phyloP scores from a whole-genome alignment of 37 sponge, comb jelly and placozoan species.

The Aplysina aerophoba region DNA sequence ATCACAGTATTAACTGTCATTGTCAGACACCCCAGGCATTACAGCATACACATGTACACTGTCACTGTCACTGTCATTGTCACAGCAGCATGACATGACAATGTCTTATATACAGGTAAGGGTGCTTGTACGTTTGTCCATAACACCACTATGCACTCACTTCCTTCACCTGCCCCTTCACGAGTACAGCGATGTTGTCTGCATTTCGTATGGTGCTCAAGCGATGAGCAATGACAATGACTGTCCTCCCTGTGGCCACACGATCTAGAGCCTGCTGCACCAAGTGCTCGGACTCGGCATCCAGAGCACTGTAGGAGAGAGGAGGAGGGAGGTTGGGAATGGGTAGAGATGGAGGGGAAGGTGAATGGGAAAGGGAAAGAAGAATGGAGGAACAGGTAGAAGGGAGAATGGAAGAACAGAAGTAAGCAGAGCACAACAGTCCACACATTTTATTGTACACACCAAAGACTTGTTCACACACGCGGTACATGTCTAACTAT shows the following conservation, averaged over 20 bases:
- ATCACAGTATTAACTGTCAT: too few species aligned
- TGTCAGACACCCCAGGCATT: too few species aligned
- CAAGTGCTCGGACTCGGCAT: constrained; percentile 80
- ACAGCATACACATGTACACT: too few species aligned
- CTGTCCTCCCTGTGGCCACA: constrained; percentile 70
- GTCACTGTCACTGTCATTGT: too few species aligned
- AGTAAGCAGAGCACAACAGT: neutral
- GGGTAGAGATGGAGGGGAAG: neutral
- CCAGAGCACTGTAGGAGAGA: constrained; percentile 70
- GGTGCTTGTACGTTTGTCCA: too few species aligned
- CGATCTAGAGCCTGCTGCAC: constrained; percentile 86
- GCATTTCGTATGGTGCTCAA: constrained; percentile 88
- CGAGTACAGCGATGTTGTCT: constrained; percentile 80
- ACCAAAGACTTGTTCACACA: too few species aligned
- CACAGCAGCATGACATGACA: too few species aligned
- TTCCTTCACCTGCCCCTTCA: constrained; percentile 70
- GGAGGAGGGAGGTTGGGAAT: neutral
- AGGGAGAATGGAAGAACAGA: neutral
- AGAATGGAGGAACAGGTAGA: neutral
- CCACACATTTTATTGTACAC: too few species aligned
- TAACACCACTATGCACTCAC: constrained; percentile 14
- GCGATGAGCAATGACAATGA: constrained; percentile 93
- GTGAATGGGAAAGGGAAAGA: neutral
- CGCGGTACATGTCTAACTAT: too few species aligned
- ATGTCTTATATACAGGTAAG: too few species aligned